Conservation (phyloP, 2,888 invertebrate species). For the Patella pellucida region DNA sequence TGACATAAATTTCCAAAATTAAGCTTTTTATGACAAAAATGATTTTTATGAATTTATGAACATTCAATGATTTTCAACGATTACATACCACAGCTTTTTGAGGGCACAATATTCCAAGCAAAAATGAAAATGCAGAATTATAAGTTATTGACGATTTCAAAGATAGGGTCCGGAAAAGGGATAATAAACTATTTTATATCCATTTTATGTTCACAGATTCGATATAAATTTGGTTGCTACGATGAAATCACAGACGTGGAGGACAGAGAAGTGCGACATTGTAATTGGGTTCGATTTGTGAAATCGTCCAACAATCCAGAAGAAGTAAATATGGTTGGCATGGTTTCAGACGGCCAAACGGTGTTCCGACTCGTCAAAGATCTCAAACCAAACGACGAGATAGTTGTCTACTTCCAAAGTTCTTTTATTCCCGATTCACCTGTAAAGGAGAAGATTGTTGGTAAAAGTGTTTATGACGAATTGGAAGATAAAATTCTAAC, state of each 20-base stretch:
- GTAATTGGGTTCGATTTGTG: slow-evolving; percentile 94
- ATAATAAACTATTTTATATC: background rate
- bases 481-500: too few relatives aligned
- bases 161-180: too few relatives aligned
- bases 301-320: slow-evolving; percentile 83
- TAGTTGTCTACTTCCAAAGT: slow-evolving; percentile 82
- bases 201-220: slow-evolving; percentile 76
- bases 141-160: background rate
- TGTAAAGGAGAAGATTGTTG: background rate
- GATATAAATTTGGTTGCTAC: slow-evolving; percentile 89
- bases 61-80: too few relatives aligned
- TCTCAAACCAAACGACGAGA: slow-evolving; percentile 88
- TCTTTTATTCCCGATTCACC: background rate
- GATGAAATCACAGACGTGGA: slow-evolving; percentile 86
- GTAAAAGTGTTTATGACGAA: too few relatives aligned
- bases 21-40: too few relatives aligned
- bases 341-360: slow-evolving; percentile 82
- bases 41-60: too few relatives aligned
- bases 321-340: slow-evolving; percentile 88
- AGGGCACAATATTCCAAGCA: too few relatives aligned
- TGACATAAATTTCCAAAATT: too few relatives aligned
- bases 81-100: too few relatives aligned
- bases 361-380: slow-evolving; percentile 90
- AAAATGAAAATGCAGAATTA: background rate
- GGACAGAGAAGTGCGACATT: slow-evolving; percentile 83